Evolutionary conservation across 2,797 vertebrate genomes (phyloP), one percentile per base, ranked within the genome.

Genomic region (Phrynocephalus vlangalii): DNA sequence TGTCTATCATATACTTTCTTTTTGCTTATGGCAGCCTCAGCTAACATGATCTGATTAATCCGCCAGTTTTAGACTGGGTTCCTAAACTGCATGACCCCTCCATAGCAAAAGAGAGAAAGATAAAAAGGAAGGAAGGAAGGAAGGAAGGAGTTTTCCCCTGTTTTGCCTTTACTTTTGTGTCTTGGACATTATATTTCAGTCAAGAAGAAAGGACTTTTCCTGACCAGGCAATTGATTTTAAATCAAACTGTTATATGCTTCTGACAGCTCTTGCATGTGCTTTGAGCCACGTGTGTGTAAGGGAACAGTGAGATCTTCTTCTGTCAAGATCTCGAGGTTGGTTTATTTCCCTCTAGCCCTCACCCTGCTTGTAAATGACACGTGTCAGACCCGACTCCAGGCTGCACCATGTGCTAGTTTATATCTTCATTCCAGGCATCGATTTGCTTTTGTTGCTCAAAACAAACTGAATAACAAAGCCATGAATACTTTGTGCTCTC

Each of bases 141-240:
- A 13, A 20, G 11, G 9, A 16, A n/a, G 16, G 48, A 9, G 13
- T 33, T 33, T 33, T 33, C 33, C 33, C 33, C 33, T 93, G 77
- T n/a, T 81, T 91, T 71, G 86, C 82, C 88, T 92, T 90, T 67
- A 0, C 93, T 86, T 86, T 89, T 90, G 0, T 9, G 0, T 50
- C 52, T 3, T 88, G 86, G 89, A 85, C 82, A 1, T 78, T 87
- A 68, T 90, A 81, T 94, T 93, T 94, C 72, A 24, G 84, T 91
- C 91, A 78, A 78, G 75, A 89, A 82, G 38, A 86, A 83, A 84
- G 79, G 82, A 89, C 94, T 95, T 92, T 87, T 92, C 88, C 95
- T 80, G 76, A 83, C 79, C 71, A 68, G 88, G 82, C 94, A 90
- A 94, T 30, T 67, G 91, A 90, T 95, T 95, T 93, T 90, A 93